These are phyloP conservation scores for Drosophila austrosaltans DNA, from an alignment of 2,888 invertebrate species.

Conservation along the genomic window DNA sequence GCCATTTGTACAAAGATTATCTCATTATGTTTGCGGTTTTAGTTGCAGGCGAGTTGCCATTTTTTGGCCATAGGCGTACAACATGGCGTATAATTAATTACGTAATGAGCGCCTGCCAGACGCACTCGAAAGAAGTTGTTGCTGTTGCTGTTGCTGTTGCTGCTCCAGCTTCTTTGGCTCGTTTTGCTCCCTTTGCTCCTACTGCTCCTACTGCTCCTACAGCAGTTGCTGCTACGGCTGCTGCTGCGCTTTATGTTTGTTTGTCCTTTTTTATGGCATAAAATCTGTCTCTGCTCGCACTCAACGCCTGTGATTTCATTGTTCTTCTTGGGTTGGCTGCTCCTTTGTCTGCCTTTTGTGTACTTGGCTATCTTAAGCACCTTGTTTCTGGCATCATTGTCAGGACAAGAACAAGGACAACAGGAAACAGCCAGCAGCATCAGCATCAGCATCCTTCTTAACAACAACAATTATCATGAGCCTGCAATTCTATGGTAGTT, in stretches of 20 bases:
- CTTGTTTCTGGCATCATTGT: constrained; percentile 35
- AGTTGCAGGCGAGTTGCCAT: constrained; percentile 45
- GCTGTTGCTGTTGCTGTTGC: not conserved
- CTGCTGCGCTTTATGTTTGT: constrained; percentile 28
- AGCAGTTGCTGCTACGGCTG: constrained; percentile 2
- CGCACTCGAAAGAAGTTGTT: constrained; percentile 26
- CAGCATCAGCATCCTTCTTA: not conserved
- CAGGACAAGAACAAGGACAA: constrained; percentile 15
- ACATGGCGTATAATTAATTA: constrained; percentile 75
- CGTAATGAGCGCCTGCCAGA: constrained; percentile 71
- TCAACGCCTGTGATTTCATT: constrained; percentile 42
- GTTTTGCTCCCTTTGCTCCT: not conserved
- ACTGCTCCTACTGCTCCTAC: constrained; percentile 25
- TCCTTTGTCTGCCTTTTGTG: constrained; percentile 34
- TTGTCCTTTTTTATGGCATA: constrained; percentile 27
- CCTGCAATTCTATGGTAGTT: constrained; percentile 38
- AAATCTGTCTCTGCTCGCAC: constrained; percentile 20
- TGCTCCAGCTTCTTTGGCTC: too few relatives aligned
- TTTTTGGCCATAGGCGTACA: constrained; percentile 65
- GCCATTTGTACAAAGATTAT: constrained; percentile 70
- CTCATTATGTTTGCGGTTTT: constrained; percentile 72
- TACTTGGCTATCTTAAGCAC: constrained; percentile 46
- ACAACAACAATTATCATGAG: constrained; percentile 46
- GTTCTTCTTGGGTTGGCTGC: constrained; percentile 32
- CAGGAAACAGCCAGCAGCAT: not conserved